Evolutionary conservation across 2,797 vertebrate genomes (phyloP).

Genomic region (Novumbra hubbsi): DNA sequence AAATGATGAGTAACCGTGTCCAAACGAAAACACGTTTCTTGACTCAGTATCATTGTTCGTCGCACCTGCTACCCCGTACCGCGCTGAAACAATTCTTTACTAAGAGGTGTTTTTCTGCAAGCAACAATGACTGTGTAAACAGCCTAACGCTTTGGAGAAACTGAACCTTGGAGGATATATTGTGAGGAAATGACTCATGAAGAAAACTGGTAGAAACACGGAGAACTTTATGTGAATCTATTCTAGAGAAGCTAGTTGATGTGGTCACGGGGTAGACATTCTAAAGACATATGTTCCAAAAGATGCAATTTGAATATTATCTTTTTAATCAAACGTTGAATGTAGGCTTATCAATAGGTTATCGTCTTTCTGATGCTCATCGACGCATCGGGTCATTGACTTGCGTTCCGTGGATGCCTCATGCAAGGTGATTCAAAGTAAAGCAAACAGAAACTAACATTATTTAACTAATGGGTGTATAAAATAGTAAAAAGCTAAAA

Average conservation of each 20-base stretch:
- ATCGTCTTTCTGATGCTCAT: not conserved
- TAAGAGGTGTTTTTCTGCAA: conserved; percentile 10
- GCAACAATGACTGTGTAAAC: conserved; percentile 41
- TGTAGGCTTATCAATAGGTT: not conserved
- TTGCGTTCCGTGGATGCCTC: not conserved
- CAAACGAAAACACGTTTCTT: not conserved
- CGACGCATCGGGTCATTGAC: not conserved
- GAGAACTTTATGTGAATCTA: not conserved
- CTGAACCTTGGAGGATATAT: not conserved
- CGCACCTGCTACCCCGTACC: conserved; percentile 65
- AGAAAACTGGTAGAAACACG: conserved; percentile 23
- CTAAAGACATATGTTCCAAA: not conserved
- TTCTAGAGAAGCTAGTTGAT: not conserved
- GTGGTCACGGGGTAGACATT: not conserved
- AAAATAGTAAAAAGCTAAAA: not conserved
- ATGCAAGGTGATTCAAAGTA: not conserved
- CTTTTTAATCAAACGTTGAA: not conserved
- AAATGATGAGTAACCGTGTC: conserved; percentile 4
- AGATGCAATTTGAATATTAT: not conserved
- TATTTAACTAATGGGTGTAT: not conserved
- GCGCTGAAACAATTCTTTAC: conserved; percentile 26
- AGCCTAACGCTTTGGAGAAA: conserved; percentile 29
- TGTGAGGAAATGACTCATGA: conserved; percentile 57
- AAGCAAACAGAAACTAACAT: not conserved
- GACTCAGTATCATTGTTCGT: not conserved